Conservation (phyloP, 2,113 vertebrate species). For the Myotis davidii region DNA sequence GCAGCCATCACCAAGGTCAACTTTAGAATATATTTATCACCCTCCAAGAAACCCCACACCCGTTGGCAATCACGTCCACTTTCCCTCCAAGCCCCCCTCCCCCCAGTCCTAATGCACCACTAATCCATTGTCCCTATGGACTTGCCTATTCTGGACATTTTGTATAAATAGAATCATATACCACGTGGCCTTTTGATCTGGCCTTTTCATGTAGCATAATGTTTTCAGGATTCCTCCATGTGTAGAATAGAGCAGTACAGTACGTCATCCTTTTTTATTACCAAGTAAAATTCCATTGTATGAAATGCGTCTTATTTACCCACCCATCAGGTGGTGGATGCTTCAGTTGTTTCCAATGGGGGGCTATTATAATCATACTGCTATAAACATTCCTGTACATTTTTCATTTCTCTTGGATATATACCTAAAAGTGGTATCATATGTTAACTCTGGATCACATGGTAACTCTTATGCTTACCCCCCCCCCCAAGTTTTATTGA, state of each 20-base stretch:
- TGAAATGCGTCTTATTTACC: neutral
- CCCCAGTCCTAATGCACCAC: neutral
- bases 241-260: neutral
- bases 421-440: neutral
- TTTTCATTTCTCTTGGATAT: neutral
- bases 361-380: neutral
- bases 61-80: neutral
- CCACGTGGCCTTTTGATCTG: neutral
- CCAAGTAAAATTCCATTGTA: neutral
- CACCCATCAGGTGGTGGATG: neutral
- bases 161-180: neutral
- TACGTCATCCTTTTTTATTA: neutral
- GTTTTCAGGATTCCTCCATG: neutral
- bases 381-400: neutral
- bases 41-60: neutral
- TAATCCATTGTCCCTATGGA: neutral
- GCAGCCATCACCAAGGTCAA: neutral
- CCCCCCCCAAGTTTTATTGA: neutral
- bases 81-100: neutral
- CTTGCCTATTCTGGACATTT: neutral
- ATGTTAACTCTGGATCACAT: neutral
- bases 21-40: neutral
- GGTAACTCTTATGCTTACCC: neutral
- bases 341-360: neutral
- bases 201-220: neutral